phyloP scores from a whole-genome alignment of 1,140 invertebrate species.

The Sminthurinus signatus region DNA sequence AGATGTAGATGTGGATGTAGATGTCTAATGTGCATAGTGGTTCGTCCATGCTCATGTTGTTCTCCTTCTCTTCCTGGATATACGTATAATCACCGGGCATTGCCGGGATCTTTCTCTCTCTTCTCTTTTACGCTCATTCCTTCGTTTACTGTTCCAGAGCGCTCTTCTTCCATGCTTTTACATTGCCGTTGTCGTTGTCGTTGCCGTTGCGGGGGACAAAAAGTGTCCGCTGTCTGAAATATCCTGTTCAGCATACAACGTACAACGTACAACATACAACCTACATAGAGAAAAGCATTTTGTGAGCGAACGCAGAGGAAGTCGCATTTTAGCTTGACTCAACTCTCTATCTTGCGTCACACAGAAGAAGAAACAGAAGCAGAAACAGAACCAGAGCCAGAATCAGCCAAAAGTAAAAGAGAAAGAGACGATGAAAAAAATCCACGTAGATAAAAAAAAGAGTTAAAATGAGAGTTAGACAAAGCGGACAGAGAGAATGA shows the following conservation, averaged over 20 bases:
- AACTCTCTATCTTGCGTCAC: constrained; percentile 1
- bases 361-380: too few species aligned
- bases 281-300: background rate
- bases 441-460: too few species aligned
- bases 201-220: constrained; percentile 7
- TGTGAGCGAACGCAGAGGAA: background rate
- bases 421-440: background rate
- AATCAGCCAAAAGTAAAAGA: too few species aligned
- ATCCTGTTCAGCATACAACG: too few species aligned
- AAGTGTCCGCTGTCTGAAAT: constrained; percentile 6
- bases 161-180: too few species aligned
- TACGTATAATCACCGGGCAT: constrained; percentile 8
- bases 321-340: background rate
- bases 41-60: background rate
- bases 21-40: background rate
- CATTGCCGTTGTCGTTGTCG: too few species aligned
- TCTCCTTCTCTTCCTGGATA: background rate
- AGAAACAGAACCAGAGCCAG: too few species aligned
- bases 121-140: background rate
- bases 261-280: too few species aligned
- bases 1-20: background rate
- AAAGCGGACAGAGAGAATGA: background rate
- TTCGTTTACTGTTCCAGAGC: too few species aligned
- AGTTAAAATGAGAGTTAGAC: background rate
- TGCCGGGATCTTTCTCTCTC: constrained; percentile 1